Percentiles rank a stretch among this genome's conserved stretches.
phyloP scores from a whole-genome alignment of 2,797 vertebrate genomes.

The Halcyon smyrnensis region DNA sequence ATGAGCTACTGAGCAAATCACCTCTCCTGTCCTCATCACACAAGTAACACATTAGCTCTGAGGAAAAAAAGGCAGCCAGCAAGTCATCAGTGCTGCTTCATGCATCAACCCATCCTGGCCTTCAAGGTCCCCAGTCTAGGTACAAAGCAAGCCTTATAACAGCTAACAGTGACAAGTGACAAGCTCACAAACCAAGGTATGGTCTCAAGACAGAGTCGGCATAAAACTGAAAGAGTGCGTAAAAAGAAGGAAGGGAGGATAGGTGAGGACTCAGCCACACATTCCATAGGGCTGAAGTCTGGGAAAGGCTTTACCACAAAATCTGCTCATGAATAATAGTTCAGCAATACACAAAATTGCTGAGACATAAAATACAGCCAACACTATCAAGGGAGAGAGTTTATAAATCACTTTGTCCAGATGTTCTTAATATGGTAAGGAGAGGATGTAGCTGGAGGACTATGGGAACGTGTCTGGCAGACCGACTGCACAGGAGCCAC shows the following conservation, averaged over 20 bases:
- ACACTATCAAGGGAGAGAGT: neutral
- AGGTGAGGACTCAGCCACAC: neutral
- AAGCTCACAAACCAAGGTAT: neutral
- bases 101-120: neutral
- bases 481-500: neutral
- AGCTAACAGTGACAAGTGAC: neutral
- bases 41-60: neutral
- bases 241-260: neutral
- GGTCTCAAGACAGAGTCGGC: neutral
- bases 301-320: slow-evolving; percentile 11
- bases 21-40: neutral
- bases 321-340: neutral
- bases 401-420: slow-evolving; percentile 53
- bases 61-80: neutral
- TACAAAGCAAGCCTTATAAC: neutral
- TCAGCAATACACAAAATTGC: slow-evolving; percentile 14
- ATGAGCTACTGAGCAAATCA: neutral
- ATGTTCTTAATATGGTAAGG: slow-evolving; percentile 26
- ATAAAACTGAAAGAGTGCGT: neutral
- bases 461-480: neutral
- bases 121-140: neutral
- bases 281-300: neutral
- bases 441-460: neutral
- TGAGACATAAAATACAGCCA: slow-evolving; percentile 22
- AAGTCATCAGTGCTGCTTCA: neutral